Conservation (phyloP, 2,113 vertebrate species). For the Plotosus lineatus region DNA sequence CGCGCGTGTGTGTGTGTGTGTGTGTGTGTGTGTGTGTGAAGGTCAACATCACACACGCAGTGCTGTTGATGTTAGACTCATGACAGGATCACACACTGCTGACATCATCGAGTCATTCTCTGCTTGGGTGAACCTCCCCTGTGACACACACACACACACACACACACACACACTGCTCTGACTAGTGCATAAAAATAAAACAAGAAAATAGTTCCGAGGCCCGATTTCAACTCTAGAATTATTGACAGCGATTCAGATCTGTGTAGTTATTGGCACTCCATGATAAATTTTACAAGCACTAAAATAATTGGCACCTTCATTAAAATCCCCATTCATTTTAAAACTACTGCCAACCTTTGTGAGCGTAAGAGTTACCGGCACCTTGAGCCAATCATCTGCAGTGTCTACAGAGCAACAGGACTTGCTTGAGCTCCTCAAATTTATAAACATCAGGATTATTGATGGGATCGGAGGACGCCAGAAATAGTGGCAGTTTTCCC, state of each 20-base stretch:
- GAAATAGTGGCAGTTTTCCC: not conserved
- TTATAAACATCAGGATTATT: not conserved
- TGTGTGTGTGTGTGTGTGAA: not conserved
- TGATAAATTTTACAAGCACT: no score
- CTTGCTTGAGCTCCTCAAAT: no score
- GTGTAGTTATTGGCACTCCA: no score
- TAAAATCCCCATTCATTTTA: no score
- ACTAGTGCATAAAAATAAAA: not conserved
- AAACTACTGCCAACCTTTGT: no score
- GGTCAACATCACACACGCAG: not conserved
- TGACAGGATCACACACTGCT: constrained; percentile 42
- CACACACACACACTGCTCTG: not conserved
- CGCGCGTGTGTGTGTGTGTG: not conserved
- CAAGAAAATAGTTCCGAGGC: not conserved
- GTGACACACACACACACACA: constrained; percentile 23
- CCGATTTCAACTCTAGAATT: not conserved
- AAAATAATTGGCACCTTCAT: no score
- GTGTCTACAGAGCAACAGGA: no score
- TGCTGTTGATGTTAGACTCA: constrained; percentile 29
- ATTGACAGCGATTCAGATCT: no score
- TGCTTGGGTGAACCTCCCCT: not conserved
- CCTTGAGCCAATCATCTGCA: no score
- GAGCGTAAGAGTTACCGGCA: no score
- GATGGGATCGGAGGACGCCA: not conserved
- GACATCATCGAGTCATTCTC: constrained; percentile 40